Base-by-base conservation (phyloP, 1,140 invertebrate genomes). In the Scaptomyza hsui region DNA sequence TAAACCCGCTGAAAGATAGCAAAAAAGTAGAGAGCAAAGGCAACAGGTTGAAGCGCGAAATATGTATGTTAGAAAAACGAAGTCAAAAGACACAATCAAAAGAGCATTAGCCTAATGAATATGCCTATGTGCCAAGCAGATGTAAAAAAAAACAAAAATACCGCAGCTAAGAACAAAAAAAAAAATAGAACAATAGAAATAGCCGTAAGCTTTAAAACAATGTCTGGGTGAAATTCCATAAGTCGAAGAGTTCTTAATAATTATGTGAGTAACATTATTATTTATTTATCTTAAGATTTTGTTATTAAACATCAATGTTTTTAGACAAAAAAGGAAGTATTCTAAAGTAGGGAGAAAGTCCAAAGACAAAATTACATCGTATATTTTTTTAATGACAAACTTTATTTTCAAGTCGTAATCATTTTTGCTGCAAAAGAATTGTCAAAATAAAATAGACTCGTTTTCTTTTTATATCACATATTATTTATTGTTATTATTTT, bases 381-480 rank as follows among this genome's bases (percentile, higher is more conserved):
- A n/a, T n/a, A n/a, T n/a, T n/a, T n/a, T n/a, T n/a, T n/a, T n/a
- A n/a, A n/a, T n/a, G n/a, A n/a, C n/a, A n/a, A n/a, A n/a, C n/a
- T n/a, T n/a, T n/a, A n/a, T n/a, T n/a, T n/a, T n/a, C n/a, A n/a
- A n/a, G n/a, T n/a, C n/a, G n/a, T n/a, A n/a, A n/a, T n/a, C n/a
- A n/a, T n/a, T n/a, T n/a, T n/a, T n/a, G n/a, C n/a, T n/a, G n/a
- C n/a, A n/a, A n/a, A n/a, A n/a, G n/a, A n/a, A n/a, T 24, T 24
- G 24, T 6, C 4, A 15, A 26, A 0, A 41, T 1, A 55, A 56
- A 56, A 44, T 7, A 15, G n/a, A 4, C 39, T 13, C 21, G 18
- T 29, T 5, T 72, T 39, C 37, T 69, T 81, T 83, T 75, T 41
- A 82, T 86, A 86, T 86, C 81, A 86, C 81, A 86, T 88, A 63